Evolutionary conservation across 2,888 invertebrate species (phyloP), one percentile per base, ranked within the genome.

Genomic region (Zaprionus lineosus): DNA sequence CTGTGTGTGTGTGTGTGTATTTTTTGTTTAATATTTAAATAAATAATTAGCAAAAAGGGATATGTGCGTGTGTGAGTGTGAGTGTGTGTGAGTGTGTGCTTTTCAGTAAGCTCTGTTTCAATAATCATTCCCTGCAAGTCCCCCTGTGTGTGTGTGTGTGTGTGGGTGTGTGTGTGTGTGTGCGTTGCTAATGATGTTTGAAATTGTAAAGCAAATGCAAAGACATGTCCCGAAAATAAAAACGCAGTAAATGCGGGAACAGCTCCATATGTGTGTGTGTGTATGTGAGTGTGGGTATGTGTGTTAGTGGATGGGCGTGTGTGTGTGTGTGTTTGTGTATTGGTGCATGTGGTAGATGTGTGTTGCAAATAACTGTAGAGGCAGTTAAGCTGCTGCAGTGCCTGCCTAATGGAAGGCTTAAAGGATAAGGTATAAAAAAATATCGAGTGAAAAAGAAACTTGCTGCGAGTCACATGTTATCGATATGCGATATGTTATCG

Each of bases 21-120:
- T 87, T 76, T 85, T 77, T 88, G 83, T 87, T 88, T 88, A 87
- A 86, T 88, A 88, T 87, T 88, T 88, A 88, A 88, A 87, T 88
- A 88, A 88, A 88, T 88, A 88, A 88, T 88, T 88, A 88, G 87
- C 86, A 86, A 86, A 86, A 88, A 84, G 77, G 84, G 74, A 85
- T 82, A 69, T 70, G 50, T 73, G 75, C 71, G 70, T 40, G n/a
- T 39, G 39, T 59, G 28, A 53, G 18, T 43, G 50, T 63, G 52
- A 53, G 48, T 52, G 57, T 69, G 70, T 73, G 71, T 58, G 28
- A 29, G 36, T 40, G 41, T 47, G 44, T 19, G 19, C 19, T 19
- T 19, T 24, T 2, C 6, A 24, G 24, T 65, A 55, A 68, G 46
- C 65, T 52, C 24, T 40, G 15, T 71, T 67, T 67, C 62, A 67